These are phyloP conservation scores for Dendrolimus kikuchii DNA, from an alignment of 1,140 invertebrate species.

Conservation along the genomic window DNA sequence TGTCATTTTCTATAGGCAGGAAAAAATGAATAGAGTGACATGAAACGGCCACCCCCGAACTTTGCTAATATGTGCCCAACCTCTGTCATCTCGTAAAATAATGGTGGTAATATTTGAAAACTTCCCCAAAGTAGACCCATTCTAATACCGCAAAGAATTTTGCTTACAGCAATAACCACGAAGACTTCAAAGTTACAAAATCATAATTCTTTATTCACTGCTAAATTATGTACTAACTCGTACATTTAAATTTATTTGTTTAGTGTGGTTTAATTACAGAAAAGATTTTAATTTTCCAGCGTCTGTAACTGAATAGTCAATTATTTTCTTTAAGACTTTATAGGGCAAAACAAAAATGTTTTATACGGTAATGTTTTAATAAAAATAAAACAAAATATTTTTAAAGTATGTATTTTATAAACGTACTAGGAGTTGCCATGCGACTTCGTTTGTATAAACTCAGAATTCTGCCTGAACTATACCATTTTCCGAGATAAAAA, in stretches of 20 bases:
- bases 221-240: conserved; percentile 6
- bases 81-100: conserved; percentile 68
- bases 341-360: too few relatives aligned
- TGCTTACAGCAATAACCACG: conserved; percentile 38
- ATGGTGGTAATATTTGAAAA: conserved; percentile 68
- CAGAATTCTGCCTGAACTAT: too few relatives aligned
- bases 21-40: conserved; percentile 53
- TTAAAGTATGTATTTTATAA: too few relatives aligned
- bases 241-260: not conserved
- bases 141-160: conserved; percentile 57
- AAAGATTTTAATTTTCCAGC: conserved; percentile 10
- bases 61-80: conserved; percentile 68
- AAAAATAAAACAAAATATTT: conserved; percentile 9
- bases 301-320: conserved; percentile 7
- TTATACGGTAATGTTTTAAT: not conserved
- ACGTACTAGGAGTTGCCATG: too few relatives aligned
- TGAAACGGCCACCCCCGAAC: conserved; percentile 44
- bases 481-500: too few relatives aligned
- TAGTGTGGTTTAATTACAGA: conserved; percentile 6
- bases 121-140: conserved; percentile 47
- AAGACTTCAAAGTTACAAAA: conserved; percentile 24
- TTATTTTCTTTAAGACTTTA: conserved; percentile 2
- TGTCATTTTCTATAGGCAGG: conserved; percentile 1
- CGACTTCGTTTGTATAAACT: too few relatives aligned
- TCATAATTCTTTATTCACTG: conserved; percentile 5